These are phyloP conservation scores for Liodrosophila aerea DNA, from an alignment of 2,888 invertebrate genomes.

Conservation along the genomic window DNA sequence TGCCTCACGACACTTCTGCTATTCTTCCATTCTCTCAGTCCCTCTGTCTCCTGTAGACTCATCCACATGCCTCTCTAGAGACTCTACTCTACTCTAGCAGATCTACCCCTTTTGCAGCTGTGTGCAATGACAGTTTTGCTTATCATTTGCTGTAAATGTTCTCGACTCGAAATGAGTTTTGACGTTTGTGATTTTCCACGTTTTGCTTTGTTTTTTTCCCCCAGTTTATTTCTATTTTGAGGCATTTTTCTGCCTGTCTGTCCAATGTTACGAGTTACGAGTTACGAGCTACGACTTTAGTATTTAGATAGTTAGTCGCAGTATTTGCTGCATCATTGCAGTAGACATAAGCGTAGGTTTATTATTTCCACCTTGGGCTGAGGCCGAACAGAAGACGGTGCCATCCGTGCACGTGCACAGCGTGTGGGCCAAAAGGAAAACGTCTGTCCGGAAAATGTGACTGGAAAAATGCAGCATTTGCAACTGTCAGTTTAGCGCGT, in stretches of 20 bases:
- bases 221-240: slow-evolving; percentile 1
- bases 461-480: slow-evolving; percentile 20
- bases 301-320: slow-evolving; percentile 11
- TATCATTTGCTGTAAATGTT: slow-evolving; percentile 69
- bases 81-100: not conserved
- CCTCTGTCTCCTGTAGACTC: not conserved
- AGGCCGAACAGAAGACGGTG: not conserved
- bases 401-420: slow-evolving; percentile 18
- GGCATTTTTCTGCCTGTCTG: slow-evolving; percentile 35
- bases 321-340: slow-evolving; percentile 47
- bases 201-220: too few relatives aligned
- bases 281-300: too few relatives aligned
- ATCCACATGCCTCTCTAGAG: too few relatives aligned
- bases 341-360: slow-evolving; percentile 11
- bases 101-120: not conserved
- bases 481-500: slow-evolving; percentile 57
- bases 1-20: not conserved
- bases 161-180: slow-evolving; percentile 49
- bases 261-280: slow-evolving; percentile 9
- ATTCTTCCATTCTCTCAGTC: not conserved
- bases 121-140: slow-evolving; percentile 71
- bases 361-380: slow-evolving; percentile 6
- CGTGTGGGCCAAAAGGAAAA: too few relatives aligned
- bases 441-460: not conserved
- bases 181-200: slow-evolving; percentile 47